These are phyloP conservation scores for Leptogaster cylindrica DNA, from an alignment of 2,888 invertebrate genomes.

Conservation along the genomic window DNA sequence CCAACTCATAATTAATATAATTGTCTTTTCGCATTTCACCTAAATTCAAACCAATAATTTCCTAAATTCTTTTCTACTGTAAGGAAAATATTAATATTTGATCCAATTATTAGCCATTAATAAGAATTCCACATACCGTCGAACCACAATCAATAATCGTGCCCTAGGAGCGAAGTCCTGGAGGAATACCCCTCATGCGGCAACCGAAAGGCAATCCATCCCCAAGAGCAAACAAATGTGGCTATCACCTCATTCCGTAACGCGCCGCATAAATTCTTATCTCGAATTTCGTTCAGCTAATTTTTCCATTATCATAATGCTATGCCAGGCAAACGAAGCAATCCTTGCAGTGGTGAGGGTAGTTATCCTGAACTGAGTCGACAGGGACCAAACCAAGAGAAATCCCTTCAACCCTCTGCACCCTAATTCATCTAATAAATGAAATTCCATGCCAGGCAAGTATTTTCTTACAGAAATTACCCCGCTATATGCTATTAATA, in stretches of 20 bases:
- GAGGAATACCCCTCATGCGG: not conserved
- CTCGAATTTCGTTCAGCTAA: constrained; percentile 48
- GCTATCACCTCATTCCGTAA: constrained; percentile 45
- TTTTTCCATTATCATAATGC: constrained; percentile 48
- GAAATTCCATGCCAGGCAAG: constrained; percentile 48
- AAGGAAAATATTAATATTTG: constrained; percentile 39
- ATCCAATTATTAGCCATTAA: constrained; percentile 47
- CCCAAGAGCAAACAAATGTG: constrained; percentile 22
- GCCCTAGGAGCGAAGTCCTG: constrained; percentile 19
- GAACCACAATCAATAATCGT: constrained; percentile 29
- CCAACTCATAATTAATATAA: no score
- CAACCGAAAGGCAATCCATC: not conserved
- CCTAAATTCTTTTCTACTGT: constrained; percentile 7
- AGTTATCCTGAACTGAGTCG: not conserved
- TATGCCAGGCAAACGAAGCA: constrained; percentile 33
- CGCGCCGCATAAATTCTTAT: constrained; percentile 45
- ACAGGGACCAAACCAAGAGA: not conserved
- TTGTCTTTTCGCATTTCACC: no score
- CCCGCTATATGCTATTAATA: constrained; percentile 47
- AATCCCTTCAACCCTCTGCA: constrained; percentile 45
- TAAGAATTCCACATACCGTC: constrained; percentile 44
- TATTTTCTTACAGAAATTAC: constrained; percentile 47
- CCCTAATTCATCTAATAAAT: constrained; percentile 49
- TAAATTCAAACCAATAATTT: constrained; percentile 22
- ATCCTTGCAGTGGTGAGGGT: constrained; percentile 1